Evolutionary conservation across 2,888 invertebrate genomes (phyloP).

Genomic region (Drosophila neonasuta): DNA sequence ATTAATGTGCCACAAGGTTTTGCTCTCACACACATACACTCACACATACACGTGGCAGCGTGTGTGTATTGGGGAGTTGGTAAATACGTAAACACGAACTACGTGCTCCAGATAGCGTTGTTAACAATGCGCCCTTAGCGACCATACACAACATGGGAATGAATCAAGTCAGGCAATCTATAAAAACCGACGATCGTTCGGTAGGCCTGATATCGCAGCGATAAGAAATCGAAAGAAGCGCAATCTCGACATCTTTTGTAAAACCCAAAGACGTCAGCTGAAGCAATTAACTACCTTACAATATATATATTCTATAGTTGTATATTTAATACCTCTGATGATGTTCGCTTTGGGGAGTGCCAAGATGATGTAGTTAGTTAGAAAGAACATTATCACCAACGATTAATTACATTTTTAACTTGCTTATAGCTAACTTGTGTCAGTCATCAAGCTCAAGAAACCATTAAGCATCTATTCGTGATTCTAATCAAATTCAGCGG

Average conservation of each 20-base stretch:
- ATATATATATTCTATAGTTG: not conserved
- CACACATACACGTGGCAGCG: not conserved
- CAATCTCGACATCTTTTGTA: conserved; percentile 24
- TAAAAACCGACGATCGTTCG: conserved; percentile 18
- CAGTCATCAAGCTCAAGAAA: conserved; percentile 13
- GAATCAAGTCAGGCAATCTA: conserved; percentile 51
- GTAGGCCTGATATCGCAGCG: conserved; percentile 31
- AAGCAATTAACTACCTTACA: conserved; percentile 15
- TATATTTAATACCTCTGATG: conserved; percentile 11
- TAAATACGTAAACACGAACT: conserved; percentile 22
- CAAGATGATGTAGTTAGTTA: conserved; percentile 9
- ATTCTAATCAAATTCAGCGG: conserved; percentile 17
- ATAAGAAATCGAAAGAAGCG: conserved; percentile 37
- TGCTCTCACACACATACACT: not conserved
- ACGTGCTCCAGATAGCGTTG: conserved; percentile 45
- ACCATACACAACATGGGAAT: conserved; percentile 6
- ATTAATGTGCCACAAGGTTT: conserved; percentile 33
- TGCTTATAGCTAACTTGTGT: conserved; percentile 18
- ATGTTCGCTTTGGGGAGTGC: not conserved
- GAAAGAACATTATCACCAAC: conserved; percentile 16
- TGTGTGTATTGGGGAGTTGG: not conserved
- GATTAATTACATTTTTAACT: conserved; percentile 13
- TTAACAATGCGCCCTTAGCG: conserved; percentile 23
- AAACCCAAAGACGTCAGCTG: conserved; percentile 36
- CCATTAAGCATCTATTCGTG: conserved; percentile 28